These are phyloP conservation scores for Cecropterus lyciades DNA, from an alignment of 1,140 invertebrate genomes.

Conservation along the genomic window DNA sequence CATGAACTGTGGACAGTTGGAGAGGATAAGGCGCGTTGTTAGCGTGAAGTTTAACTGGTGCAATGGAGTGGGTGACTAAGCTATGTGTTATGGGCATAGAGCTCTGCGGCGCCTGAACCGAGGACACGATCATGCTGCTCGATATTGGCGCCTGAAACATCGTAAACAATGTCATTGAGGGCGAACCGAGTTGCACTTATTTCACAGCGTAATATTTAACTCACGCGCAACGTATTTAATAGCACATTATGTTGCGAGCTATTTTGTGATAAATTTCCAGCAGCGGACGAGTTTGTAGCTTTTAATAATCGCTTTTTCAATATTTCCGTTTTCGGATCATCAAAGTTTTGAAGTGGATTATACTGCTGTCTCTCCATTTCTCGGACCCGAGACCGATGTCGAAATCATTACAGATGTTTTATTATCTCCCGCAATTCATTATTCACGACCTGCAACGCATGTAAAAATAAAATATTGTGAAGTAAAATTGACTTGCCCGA, in stretches of 20 bases:
- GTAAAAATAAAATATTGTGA: conserved; percentile 78
- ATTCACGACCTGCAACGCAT: conserved; percentile 74
- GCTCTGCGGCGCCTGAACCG: conserved; percentile 76
- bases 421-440: conserved; percentile 73
- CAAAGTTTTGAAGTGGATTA: conserved; percentile 83
- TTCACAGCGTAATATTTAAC: conserved; percentile 53
- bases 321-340: conserved; percentile 79
- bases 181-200: conserved; percentile 47
- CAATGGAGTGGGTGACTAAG: conserved; percentile 74
- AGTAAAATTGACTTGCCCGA: conserved; percentile 60
- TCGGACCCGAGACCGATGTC: conserved; percentile 58
- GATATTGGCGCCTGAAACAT: conserved; percentile 77
- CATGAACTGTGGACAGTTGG: conserved; percentile 76
- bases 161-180: conserved; percentile 59
- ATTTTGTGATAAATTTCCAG: conserved; percentile 61
- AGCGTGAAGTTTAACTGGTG: conserved; percentile 75
- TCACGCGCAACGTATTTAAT: conserved; percentile 79
- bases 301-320: conserved; percentile 82
- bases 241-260: conserved; percentile 77
- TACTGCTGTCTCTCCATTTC: conserved; percentile 80
- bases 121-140: conserved; percentile 80
- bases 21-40: conserved; percentile 71
- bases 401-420: conserved; percentile 73
- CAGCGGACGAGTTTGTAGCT: conserved; percentile 58
- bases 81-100: conserved; percentile 73